Base-by-base conservation (phyloP, 1,140 invertebrate species). In the Achroia grisella region DNA sequence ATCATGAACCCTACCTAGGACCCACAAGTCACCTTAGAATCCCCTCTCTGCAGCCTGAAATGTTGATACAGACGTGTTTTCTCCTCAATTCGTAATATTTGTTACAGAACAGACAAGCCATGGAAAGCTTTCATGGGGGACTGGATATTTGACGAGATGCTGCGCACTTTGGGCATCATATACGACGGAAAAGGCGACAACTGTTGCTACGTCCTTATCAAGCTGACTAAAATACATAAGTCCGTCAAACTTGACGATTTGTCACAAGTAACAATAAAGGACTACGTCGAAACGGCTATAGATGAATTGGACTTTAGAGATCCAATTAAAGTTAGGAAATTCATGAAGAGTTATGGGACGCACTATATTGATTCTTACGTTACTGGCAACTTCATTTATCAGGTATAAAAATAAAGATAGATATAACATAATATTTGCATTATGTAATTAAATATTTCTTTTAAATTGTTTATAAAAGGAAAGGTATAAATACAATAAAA, bases 91-190 rank as follows among this genome's bases (percentile, higher is more conserved):
- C 31, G n/a, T n/a, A n/a, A 33, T 36, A 36, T 48, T 57, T 48
- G 58, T 73, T 68, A 43, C 72, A 86, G 88, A 45, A 76, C 93
- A 54, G 90, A 93, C 48, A 89, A 89, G 56, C 92, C 92, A 9
- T 93, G 92, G 92, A 89, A 89, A 46, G 92, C 92, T 1, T 94
- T 94, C 71, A 90, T 91, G 9, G 91, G 88, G 0, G 92, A 92
- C 46, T 94, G 93, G 93, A 88, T 89, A 0, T 74, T 50, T 10
- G 69, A 87, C 33, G 88, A 89, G 0, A 90, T 90, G 1, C 87
- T 92, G 49, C 86, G 89, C 13, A 90, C 93, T 32, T 86, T 93
- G 14, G 92, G 92, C 9, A 90, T 93, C 42, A 91, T 92, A 52
- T 86, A 90, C 10, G 89, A 90, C 8, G 89, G 88, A 44, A 87